Evolutionary conservation across 2,113 vertebrate genomes (phyloP), one percentile per base, ranked within the genome.

Genomic region (Bombycilla garrulus): DNA sequence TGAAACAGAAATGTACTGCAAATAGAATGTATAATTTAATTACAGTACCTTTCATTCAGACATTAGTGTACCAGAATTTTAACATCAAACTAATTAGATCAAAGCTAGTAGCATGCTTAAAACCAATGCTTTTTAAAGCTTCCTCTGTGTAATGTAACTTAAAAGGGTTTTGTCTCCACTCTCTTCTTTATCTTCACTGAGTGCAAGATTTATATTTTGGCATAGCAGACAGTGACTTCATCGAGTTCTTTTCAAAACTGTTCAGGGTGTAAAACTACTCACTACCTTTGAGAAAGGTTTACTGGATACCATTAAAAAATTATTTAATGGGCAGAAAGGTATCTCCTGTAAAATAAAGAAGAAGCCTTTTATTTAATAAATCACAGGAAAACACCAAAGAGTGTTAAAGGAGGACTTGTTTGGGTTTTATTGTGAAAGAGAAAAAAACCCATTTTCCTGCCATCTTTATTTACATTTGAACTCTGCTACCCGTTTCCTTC

Each of bases 71-170:
- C 74, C 82, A 47, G 31, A 93, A 44, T 73, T 98, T 92, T 90
- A 97, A 96, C 56, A 92, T 82, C 88, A 94, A 93, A 81, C 44
- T 92, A 94, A 96, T 74, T 81, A 53, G 62, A 90, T 50, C 66
- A 83, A 90, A 97, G 44, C 58, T 45, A 64, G n/a, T 14, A 95
- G 28, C 82, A 94, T 76, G 50, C 78, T 71, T 86, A 79, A 80
- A 97, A 40, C 3, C 31, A 76, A 57, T 5, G 31, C 36, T 81
- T 77, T 83, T 58, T 20, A 62, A 95, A 86, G 45, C 33, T 70
- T 92, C 81, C 35, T 85, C 83, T 24, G 6, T 51, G 26, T 45
- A 85, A 88, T 29, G 19, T 61, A 93, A 91, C 51, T 67, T 79
- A 33, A 45, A 36, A 95, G 38, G 28, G 24, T 10, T 58, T 62